These are phyloP conservation scores for Peromyscus attwateri DNA, from an alignment of 2,797 vertebrate genomes.

Conservation along the genomic window DNA sequence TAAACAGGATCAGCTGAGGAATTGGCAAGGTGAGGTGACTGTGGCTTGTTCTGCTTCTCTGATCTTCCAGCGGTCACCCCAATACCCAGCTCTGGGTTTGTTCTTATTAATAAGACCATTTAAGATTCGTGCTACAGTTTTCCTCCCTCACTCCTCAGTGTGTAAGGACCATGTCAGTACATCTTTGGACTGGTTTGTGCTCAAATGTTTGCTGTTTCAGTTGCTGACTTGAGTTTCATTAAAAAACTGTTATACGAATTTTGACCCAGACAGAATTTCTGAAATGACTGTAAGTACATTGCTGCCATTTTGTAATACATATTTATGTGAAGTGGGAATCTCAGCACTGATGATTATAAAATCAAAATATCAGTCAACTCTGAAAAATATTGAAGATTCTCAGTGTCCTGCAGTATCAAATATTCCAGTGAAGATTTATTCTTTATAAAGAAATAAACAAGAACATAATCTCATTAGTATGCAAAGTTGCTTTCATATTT, in stretches of 20 bases:
- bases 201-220: neutral
- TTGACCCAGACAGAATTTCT: neutral
- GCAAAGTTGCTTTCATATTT: neutral
- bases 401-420: neutral
- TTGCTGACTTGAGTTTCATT: neutral
- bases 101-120: too few species aligned
- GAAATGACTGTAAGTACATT: neutral
- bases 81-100: too few species aligned
- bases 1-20: too few species aligned
- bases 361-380: neutral
- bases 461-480: neutral
- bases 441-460: neutral
- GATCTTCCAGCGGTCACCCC: too few species aligned
- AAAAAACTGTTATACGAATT: neutral
- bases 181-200: neutral
- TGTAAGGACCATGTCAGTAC: neutral
- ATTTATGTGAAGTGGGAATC: conserved; percentile 1
- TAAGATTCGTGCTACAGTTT: neutral
- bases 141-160: accelerated
- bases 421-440: neutral
- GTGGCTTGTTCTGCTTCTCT: too few species aligned
- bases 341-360: neutral
- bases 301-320: neutral
- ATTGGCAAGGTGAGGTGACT: too few species aligned
- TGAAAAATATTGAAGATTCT: neutral